Evolutionary conservation across 2,888 invertebrate genomes (phyloP).

Genomic region (Erebia aethiops): DNA sequence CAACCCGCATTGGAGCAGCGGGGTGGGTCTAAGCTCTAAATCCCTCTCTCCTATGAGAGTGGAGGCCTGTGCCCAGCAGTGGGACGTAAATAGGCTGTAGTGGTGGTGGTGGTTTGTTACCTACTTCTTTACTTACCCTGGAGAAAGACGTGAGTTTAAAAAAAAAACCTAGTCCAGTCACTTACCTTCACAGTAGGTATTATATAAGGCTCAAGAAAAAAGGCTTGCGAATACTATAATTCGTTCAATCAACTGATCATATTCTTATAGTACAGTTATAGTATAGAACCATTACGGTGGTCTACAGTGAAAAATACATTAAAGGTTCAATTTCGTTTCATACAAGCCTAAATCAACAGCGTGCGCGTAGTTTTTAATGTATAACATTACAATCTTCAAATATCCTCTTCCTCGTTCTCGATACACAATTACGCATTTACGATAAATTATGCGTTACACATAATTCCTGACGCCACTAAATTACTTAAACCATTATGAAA

Average conservation of each 20-base stretch:
- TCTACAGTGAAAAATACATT: constrained; percentile 40
- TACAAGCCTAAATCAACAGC: constrained; percentile 44
- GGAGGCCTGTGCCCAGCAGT: too few relatives aligned
- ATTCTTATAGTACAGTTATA: too few relatives aligned
- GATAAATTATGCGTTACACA: constrained; percentile 72
- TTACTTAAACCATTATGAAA: constrained; percentile 29
- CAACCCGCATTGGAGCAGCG: too few relatives aligned
- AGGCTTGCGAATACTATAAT: not conserved
- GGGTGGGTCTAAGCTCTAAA: too few relatives aligned
- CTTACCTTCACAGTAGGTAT: too few relatives aligned
- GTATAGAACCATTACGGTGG: constrained; percentile 26
- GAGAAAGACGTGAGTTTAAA: too few relatives aligned
- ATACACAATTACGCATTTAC: constrained; percentile 74
- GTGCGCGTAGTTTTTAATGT: constrained; percentile 55
- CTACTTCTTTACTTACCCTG: too few relatives aligned
- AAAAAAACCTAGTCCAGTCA: too few relatives aligned
- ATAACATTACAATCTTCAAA: constrained; percentile 61
- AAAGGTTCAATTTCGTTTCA: constrained; percentile 36
- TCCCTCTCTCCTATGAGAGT: too few relatives aligned
- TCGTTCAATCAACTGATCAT: not conserved
- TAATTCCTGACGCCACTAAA: constrained; percentile 42
- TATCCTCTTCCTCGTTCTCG: constrained; percentile 58
- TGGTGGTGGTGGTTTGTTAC: too few relatives aligned
- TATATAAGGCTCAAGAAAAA: too few relatives aligned
- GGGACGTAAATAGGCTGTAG: too few relatives aligned